phyloP scores from a whole-genome alignment of 2,888 invertebrate species.

The Drosophila paracracens region DNA sequence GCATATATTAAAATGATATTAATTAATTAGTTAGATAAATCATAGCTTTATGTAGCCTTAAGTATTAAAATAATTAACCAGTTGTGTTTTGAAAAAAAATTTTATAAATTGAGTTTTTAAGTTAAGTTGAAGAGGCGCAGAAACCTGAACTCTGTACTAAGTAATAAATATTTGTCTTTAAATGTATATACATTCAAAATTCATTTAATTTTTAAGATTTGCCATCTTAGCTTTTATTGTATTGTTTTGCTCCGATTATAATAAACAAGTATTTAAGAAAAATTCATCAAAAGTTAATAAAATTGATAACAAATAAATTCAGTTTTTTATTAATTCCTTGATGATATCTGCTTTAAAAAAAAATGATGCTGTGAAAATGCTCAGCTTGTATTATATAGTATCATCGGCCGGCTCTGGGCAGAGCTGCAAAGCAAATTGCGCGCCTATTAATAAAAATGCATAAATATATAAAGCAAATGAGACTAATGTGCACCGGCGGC shows the following conservation, averaged over 20 bases:
- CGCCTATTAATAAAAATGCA: conserved; percentile 55
- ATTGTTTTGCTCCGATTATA: neutral
- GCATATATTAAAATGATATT: too few species aligned
- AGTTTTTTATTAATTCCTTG: neutral
- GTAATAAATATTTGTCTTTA: neutral
- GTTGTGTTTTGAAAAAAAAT: neutral
- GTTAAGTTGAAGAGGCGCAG: neutral
- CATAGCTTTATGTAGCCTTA: neutral
- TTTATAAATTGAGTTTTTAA: neutral
- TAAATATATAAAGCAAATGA: conserved; percentile 34
- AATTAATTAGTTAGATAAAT: too few species aligned
- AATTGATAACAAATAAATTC: neutral
- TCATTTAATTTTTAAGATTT: neutral
- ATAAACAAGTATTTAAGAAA: neutral
- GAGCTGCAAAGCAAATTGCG: conserved; percentile 38
- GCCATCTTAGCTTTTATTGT: neutral
- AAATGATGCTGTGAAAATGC: neutral
- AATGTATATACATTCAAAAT: neutral
- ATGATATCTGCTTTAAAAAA: neutral
- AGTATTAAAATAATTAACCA: neutral
- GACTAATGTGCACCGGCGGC: conserved; percentile 31
- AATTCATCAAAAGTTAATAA: neutral
- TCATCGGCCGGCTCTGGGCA: conserved; percentile 34
- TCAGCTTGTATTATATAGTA: neutral
- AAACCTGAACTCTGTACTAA: neutral